Evolutionary conservation across 2,113 vertebrate genomes (phyloP).

Genomic region (Chunga burmeisteri): DNA sequence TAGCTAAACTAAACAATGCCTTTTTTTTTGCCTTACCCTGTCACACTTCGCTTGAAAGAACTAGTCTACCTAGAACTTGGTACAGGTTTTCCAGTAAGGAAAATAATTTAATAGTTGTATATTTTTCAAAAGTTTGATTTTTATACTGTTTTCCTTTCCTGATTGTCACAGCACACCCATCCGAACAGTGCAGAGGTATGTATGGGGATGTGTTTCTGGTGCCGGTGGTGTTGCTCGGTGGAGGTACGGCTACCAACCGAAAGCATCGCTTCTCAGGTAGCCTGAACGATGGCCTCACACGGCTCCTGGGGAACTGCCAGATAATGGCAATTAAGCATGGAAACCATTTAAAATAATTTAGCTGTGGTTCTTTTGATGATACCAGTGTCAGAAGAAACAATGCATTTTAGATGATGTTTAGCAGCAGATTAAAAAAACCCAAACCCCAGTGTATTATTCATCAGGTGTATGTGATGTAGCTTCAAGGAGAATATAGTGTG

Average conservation of each 20-base stretch:
- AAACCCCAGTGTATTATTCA: background rate
- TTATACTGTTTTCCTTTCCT: background rate
- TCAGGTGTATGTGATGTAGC: background rate
- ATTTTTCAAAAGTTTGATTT: background rate
- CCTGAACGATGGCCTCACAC: background rate
- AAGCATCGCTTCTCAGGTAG: background rate
- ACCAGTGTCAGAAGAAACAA: background rate
- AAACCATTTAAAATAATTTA: background rate
- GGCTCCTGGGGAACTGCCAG: background rate
- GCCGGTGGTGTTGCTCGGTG: background rate
- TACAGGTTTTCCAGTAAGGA: background rate
- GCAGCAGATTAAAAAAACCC: background rate
- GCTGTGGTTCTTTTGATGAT: background rate
- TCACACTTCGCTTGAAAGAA: background rate
- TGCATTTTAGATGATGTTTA: background rate
- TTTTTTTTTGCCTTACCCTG: background rate
- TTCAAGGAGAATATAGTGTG: background rate
- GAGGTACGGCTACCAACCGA: background rate
- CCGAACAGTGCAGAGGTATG: background rate
- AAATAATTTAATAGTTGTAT: background rate
- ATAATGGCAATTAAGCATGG: background rate
- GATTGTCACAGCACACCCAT: background rate
- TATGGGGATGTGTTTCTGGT: fast-evolving
- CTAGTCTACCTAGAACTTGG: background rate
- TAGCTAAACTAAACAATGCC: background rate